phyloP scores from a whole-genome alignment of 35 echinoderm and acorn worm genomes.

The Apostichopus parvimensis region DNA sequence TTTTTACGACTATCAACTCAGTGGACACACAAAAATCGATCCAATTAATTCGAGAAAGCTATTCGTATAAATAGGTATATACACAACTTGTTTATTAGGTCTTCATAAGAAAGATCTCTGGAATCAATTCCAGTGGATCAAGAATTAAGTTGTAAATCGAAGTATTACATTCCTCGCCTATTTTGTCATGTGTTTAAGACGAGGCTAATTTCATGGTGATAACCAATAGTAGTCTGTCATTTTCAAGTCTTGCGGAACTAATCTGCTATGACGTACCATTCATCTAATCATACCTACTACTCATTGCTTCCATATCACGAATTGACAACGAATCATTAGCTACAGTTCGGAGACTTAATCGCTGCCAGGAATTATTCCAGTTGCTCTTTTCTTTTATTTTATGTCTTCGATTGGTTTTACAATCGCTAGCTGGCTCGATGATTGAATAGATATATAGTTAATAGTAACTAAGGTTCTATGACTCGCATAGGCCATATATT shows the following conservation, averaged over 20 bases:
- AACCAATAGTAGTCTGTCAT: background rate
- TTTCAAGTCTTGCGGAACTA: slow-evolving; percentile 33
- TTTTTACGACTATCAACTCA: background rate
- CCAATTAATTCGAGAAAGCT: slow-evolving; percentile 8
- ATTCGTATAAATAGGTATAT: slow-evolving; percentile 2
- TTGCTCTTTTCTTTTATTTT: background rate
- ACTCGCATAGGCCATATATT: too few relatives aligned
- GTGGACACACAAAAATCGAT: slow-evolving; percentile 16
- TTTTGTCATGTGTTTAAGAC: slow-evolving; percentile 16
- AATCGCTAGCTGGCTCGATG: too few relatives aligned
- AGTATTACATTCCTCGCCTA: slow-evolving; percentile 25
- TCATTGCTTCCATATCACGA: background rate
- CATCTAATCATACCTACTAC: background rate
- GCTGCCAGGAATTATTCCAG: background rate
- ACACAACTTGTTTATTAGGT: slow-evolving; percentile 22
- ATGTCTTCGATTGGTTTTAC: too few relatives aligned
- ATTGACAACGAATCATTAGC: background rate
- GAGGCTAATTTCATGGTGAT: slow-evolving; percentile 14
- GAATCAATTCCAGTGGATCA: background rate
- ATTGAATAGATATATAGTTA: too few relatives aligned
- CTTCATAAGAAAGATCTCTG: background rate
- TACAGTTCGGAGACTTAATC: background rate
- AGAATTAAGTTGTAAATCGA: slow-evolving; percentile 19
- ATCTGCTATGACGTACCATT: slow-evolving; percentile 24
- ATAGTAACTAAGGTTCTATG: too few relatives aligned